Base-by-base conservation (phyloP, 2,888 invertebrate species). In the Drosophila setosimentum region DNA sequence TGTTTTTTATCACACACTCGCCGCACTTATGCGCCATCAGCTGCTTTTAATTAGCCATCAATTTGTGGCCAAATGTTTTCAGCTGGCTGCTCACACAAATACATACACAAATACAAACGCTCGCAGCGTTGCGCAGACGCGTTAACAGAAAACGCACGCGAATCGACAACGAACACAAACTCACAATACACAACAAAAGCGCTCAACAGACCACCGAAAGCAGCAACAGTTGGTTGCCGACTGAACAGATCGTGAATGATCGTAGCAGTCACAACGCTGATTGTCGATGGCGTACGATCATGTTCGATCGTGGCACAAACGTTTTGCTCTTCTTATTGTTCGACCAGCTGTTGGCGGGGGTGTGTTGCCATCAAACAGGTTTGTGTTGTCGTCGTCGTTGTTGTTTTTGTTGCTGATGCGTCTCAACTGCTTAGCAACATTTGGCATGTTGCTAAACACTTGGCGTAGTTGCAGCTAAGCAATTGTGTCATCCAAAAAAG, bases 201-300 rank as follows among this genome's bases (percentile, higher is more conserved):
- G 2, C 5, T 2, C 5, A 49, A 49, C 29, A 3, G 29, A 32
- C 5, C 69, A 75, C 87, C 77, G 73, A 64, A 57, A 45, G 24
- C 58, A 73, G 89, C 86, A 87, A 87, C 87, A 87, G 87, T 90
- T 90, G 91, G 91, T 90, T 87, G 71, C 62, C 76, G 83, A 90
- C 82, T 90, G 81, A 80, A 55, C 49, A 42, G 45, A 75, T 73
- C 77, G 69, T 65, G 48, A 66, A 68, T 45, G 77, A 70, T 59
- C 79, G 76, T 80, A 53, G 69, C 68, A 51, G 53, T 50, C 57
- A 62, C 48, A 62, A 51, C 57, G 68, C 65, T 69, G 82, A 78
- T 73, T 70, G 78, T 48, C 67, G 68, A 67, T 77, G 72, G 69
- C 40, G 48, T 50, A 49, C 76, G 57, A 67, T 67, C 66, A 66